A percentile compares a stretch with the other conserved stretches of the same genome.
Evolutionary conservation across 2,888 invertebrate species (phyloP).

Genomic region (Parelbella ahira): DNA sequence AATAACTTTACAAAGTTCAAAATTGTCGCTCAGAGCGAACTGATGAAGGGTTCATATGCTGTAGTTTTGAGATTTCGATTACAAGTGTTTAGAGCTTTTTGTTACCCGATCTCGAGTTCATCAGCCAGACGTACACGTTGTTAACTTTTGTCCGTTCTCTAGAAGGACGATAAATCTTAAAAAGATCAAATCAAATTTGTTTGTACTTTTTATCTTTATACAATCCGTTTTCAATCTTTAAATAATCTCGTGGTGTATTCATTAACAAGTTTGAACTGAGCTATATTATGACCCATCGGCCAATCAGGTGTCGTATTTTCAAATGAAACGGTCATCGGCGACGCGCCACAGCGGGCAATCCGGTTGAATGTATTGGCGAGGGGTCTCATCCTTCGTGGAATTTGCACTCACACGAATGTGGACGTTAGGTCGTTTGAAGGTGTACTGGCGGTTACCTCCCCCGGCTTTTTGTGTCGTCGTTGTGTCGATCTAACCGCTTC

Average conservation of each 20-base stretch:
- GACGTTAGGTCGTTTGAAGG: slow-evolving; percentile 45
- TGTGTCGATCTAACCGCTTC: slow-evolving; percentile 38
- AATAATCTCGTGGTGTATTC: neutral
- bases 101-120: slow-evolving; percentile 46
- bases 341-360: slow-evolving; percentile 35
- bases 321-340: slow-evolving; percentile 50
- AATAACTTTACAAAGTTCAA: too few relatives aligned
- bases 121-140: slow-evolving; percentile 59
- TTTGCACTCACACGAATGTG: slow-evolving; percentile 63
- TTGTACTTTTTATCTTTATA: too few relatives aligned
- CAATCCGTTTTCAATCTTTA: too few relatives aligned
- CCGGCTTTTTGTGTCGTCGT: slow-evolving; percentile 39
- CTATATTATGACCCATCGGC: neutral
- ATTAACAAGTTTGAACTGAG: too few relatives aligned
- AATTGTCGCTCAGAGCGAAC: too few relatives aligned
- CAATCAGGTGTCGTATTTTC: slow-evolving; percentile 34
- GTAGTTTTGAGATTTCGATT: slow-evolving; percentile 36
- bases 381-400: slow-evolving; percentile 71
- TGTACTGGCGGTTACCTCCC: slow-evolving; percentile 39
- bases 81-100: slow-evolving; percentile 44
- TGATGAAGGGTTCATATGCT: slow-evolving; percentile 5
- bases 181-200: too few relatives aligned
- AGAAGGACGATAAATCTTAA: slow-evolving; percentile 5
- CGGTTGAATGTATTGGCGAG: slow-evolving; percentile 59
- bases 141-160: slow-evolving; percentile 42